Evolutionary conservation across 2,797 vertebrate species (phyloP), one percentile per base, ranked within the genome.

Genomic region (Dendrocincla tyrannina): DNA sequence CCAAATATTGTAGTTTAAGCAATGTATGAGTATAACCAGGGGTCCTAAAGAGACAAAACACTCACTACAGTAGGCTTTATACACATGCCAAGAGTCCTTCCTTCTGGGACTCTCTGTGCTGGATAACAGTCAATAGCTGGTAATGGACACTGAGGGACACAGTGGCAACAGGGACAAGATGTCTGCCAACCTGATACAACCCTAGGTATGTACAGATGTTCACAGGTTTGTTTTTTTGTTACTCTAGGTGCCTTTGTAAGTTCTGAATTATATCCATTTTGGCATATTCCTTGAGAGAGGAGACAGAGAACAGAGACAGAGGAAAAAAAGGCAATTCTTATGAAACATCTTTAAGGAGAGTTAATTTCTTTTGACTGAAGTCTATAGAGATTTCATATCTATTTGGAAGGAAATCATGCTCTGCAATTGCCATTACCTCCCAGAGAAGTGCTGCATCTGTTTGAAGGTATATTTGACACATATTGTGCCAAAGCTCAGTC

Each of bases 331-430:
- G 15, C 2, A 0, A 35, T 59, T 73, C 23, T n/a, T 60, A 44
- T 56, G 33, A 86, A 96, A 75, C 59, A 2, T 62, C 75, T 88
- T 85, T 67, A 72, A 96, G 47, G 28, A 81, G 13, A 67, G 9
- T 59, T 86, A 59, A 96, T 82, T 37, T 81, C n/a, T 95, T 95
- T 84, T 88, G 88, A 88, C 74, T 67, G 17, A 37, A 76, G 70
- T 70, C 70, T 79, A 63, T 86, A 70, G 35, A 95, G 25, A 88
- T 94, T 93, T 87, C 60, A 30, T 94, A 90, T 93, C 86, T 94
- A 74, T 73, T 87, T 6, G 12, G 67, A 93, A 84, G 73, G 46
- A 91, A 91, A 80, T 88, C 59, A 64, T 50, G 59, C 63, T 85
- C 70, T 88, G 80, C 59, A 77, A 58, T 63, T 90, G 88, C 33